A percentile compares a stretch with the other conserved stretches of the same genome.
Evolutionary conservation across 2,888 invertebrate species (phyloP).

Genomic region (Gymnoscelis rufifasciata): DNA sequence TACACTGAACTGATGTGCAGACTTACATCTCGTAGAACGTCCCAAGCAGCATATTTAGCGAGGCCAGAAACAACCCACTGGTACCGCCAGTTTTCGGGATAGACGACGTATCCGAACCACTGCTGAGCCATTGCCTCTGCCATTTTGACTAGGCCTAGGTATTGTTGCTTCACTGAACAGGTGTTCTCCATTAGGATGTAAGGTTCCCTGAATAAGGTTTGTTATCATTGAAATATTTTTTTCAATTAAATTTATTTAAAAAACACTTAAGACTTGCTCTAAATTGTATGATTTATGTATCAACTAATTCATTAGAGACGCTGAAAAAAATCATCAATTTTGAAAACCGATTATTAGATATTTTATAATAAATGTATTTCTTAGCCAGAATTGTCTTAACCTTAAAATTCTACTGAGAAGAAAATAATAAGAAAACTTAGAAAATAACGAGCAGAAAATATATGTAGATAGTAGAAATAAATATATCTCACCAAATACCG

Average conservation of each 20-base stretch:
- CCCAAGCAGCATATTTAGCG: conserved; percentile 79
- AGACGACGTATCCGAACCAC: conserved; percentile 83
- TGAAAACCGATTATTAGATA: too few species aligned
- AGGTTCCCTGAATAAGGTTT: conserved; percentile 57
- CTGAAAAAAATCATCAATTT: too few species aligned
- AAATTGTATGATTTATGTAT: too few species aligned
- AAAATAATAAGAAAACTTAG: too few species aligned
- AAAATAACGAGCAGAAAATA: too few species aligned
- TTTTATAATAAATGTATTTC: too few species aligned
- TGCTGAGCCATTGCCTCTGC: conserved; percentile 83
- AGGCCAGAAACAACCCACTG: conserved; percentile 82
- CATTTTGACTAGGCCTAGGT: conserved; percentile 65
- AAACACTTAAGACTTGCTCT: too few species aligned
- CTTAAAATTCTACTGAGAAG: too few species aligned
- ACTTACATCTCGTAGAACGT: conserved; percentile 64
- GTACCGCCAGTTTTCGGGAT: conserved; percentile 79
- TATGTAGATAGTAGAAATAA: not conserved
- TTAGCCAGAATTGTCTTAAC: too few species aligned
- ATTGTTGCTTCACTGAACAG: conserved; percentile 63
- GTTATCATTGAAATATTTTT: not conserved
- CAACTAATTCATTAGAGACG: too few species aligned
- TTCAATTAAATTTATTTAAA: too few species aligned
- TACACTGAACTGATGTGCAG: too few species aligned
- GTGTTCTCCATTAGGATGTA: conserved; percentile 53
- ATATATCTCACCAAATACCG: conserved; percentile 60